Evolutionary conservation across 2,888 invertebrate species (phyloP).

Genomic region (Drosophila mercatorum): DNA sequence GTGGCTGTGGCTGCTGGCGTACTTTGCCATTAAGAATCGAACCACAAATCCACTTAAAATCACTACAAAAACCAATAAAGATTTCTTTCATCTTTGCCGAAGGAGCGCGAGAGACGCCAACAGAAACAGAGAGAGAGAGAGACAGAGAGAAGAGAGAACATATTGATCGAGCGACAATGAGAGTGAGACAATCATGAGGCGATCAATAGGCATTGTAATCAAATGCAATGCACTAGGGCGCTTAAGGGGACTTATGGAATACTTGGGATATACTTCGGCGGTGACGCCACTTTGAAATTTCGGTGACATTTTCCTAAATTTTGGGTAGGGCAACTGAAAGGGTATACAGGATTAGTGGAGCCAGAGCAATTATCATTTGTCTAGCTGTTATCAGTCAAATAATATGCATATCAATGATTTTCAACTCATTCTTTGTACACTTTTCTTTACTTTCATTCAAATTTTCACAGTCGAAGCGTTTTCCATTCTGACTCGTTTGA

Average conservation of each 20-base stretch:
- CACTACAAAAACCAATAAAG: slow-evolving; percentile 81
- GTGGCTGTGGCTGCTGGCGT: slow-evolving; percentile 62
- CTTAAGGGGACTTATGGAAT: slow-evolving; percentile 32
- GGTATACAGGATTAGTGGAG: slow-evolving; percentile 78
- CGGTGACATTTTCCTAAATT: slow-evolving; percentile 58
- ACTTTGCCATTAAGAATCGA: slow-evolving; percentile 82
- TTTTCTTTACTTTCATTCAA: slow-evolving; percentile 44
- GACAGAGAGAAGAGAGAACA: slow-evolving; percentile 13
- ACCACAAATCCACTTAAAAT: slow-evolving; percentile 82
- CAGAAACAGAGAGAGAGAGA: slow-evolving; percentile 8
- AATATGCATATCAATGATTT: slow-evolving; percentile 30
- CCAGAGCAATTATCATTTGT: slow-evolving; percentile 83
- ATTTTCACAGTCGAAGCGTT: slow-evolving; percentile 7
- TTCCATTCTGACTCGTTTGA: slow-evolving; percentile 3
- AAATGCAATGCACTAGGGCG: slow-evolving; percentile 59
- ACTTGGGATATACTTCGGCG: slow-evolving; percentile 49
- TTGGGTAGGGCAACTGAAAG: slow-evolving; percentile 38
- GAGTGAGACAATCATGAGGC: slow-evolving; percentile 60
- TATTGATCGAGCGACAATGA: slow-evolving; percentile 39
- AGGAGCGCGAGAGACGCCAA: slow-evolving; percentile 47
- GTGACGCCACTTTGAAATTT: slow-evolving; percentile 74
- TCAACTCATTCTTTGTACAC: slow-evolving; percentile 5
- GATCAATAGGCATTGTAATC: slow-evolving; percentile 71
- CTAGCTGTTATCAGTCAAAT: slow-evolving; percentile 61
- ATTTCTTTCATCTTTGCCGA: slow-evolving; percentile 76